Percentiles rank a stretch among this genome's conserved stretches.
Evolutionary conservation across 2,113 vertebrate genomes (phyloP).

Genomic region (Tachysurus vachellii): DNA sequence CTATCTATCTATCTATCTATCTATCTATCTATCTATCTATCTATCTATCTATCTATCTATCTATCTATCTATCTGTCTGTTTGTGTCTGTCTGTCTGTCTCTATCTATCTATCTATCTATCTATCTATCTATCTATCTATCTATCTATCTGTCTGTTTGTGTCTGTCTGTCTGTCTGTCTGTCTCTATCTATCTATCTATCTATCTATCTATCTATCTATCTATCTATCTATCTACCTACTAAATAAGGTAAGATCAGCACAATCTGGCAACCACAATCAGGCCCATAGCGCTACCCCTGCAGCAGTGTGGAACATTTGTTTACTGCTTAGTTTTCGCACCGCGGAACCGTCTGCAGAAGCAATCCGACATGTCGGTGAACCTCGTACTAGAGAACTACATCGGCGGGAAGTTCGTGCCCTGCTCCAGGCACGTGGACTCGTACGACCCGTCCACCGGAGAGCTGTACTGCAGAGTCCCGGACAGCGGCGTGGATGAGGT

Average conservation of each 20-base stretch:
- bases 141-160: not conserved
- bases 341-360: not conserved
- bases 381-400: slow-evolving; percentile 88
- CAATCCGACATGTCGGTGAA: not conserved
- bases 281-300: not conserved
- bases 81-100: no score
- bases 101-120: not conserved
- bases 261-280: slow-evolving; percentile 25
- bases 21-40: no score
- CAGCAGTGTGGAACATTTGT: no score
- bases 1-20: no score
- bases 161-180: no score
- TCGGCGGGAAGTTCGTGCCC: slow-evolving; percentile 85
- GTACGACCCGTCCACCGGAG: slow-evolving; percentile 85
- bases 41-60: no score
- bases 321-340: not conserved
- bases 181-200: not conserved
- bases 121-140: no score
- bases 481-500: slow-evolving; percentile 90
- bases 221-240: not conserved
- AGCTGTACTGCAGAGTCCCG: slow-evolving; percentile 88
- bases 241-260: not conserved
- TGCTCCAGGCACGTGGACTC: slow-evolving; percentile 83
- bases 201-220: no score
- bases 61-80: no score